These are phyloP conservation scores for Gisinianus flammeolus DNA, from an alignment of 2,888 invertebrate species.

Conservation along the genomic window DNA sequence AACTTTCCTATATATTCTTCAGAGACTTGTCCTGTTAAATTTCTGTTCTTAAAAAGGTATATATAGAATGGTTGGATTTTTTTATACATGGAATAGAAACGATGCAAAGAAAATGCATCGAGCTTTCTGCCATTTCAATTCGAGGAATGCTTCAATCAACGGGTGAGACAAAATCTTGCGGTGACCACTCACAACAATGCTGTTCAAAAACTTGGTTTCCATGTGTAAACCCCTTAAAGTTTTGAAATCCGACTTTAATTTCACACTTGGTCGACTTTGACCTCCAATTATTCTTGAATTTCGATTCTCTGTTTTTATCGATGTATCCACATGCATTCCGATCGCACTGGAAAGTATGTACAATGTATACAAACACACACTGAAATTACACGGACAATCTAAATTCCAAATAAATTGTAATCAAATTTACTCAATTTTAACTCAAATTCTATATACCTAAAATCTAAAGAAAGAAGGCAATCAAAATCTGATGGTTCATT, in stretches of 20 bases:
- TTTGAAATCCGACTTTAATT: not conserved
- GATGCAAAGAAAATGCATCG: slow-evolving; percentile 81
- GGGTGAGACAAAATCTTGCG: slow-evolving; percentile 81
- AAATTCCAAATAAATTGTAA: not conserved
- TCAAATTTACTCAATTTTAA: not conserved
- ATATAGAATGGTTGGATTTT: not conserved
- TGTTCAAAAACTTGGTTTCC: slow-evolving; percentile 34
- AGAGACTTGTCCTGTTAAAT: too few species aligned
- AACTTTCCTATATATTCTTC: not conserved
- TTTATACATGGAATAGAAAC: slow-evolving; percentile 70
- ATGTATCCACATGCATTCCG: not conserved
- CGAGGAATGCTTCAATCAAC: slow-evolving; percentile 81
- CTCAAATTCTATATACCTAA: slow-evolving; percentile 60
- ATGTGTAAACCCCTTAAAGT: not conserved
- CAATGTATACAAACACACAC: not conserved
- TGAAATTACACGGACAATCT: not conserved
- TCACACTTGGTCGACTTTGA: not conserved
- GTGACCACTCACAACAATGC: slow-evolving; percentile 66
- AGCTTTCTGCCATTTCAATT: slow-evolving; percentile 81
- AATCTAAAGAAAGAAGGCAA: slow-evolving; percentile 76
- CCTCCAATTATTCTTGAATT: not conserved
- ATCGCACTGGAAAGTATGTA: slow-evolving; percentile 13
- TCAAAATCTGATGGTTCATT: slow-evolving; percentile 85
- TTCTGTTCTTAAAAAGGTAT: too few species aligned
- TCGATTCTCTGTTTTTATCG: not conserved